Evolutionary conservation across 2,888 invertebrate genomes (phyloP).

Genomic region (Oscheius sp.): DNA sequence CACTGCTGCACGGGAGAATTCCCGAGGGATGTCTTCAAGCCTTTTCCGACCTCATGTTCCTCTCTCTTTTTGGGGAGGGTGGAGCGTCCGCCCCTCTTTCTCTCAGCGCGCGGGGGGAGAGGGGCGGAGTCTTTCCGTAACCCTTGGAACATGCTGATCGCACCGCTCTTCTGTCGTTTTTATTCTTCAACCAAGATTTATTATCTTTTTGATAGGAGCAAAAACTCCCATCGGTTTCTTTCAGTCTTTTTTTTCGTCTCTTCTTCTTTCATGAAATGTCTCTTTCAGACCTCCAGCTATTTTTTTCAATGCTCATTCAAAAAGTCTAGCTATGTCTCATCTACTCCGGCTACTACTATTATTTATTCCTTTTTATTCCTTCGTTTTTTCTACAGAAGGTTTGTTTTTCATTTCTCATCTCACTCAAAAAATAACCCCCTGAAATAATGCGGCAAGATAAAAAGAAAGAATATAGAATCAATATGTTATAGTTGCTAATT

Average conservation of each 20-base stretch:
- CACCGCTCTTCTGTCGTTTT: conserved; percentile 1
- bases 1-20: not conserved
- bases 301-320: conserved; percentile 10
- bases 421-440: not conserved
- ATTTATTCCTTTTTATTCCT: conserved; percentile 12
- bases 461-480: not conserved
- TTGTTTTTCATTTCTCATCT: not conserved
- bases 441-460: not conserved
- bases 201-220: not conserved
- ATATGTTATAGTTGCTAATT: not conserved
- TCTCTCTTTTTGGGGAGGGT: conserved; percentile 13
- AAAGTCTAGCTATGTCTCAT: conserved; percentile 7
- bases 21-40: not conserved
- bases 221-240: not conserved
- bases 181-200: not conserved
- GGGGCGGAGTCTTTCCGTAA: conserved; percentile 8
- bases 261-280: not conserved
- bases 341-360: not conserved
- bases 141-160: conserved; percentile 5
- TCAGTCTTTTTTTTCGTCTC: not conserved
- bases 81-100: not conserved
- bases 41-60: not conserved
- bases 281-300: not conserved
- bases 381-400: conserved; percentile 14
- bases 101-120: not conserved